phyloP scores from a whole-genome alignment of 2,797 vertebrate genomes.

The Anguilla megastoma region DNA sequence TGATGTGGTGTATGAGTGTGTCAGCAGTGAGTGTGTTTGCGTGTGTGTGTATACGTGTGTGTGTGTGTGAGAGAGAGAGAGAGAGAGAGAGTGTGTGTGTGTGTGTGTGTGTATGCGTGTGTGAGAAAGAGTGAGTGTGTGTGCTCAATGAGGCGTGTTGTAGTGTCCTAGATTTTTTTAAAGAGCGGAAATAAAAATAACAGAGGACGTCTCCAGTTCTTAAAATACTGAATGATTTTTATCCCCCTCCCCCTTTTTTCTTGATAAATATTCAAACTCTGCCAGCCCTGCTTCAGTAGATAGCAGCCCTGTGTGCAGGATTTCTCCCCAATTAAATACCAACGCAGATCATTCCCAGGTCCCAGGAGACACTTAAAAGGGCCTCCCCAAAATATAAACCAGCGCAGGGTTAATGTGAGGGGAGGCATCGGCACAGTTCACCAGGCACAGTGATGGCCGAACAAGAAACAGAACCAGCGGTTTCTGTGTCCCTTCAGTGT shows the following conservation, averaged over 20 bases:
- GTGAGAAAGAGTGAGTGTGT: background rate
- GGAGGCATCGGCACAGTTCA: background rate
- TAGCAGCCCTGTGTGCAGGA: background rate
- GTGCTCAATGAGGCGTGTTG: background rate
- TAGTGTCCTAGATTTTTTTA: background rate
- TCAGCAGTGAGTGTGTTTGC: background rate
- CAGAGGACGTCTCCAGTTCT: background rate
- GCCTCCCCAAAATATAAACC: background rate
- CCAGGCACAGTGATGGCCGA: background rate
- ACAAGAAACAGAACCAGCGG: background rate
- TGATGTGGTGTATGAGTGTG: background rate
- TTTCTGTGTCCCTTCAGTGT: background rate
- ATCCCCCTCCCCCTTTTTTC: background rate
- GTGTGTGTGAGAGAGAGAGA: background rate
- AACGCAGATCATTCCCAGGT: background rate
- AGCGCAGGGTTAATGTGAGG: background rate
- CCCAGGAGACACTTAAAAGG: background rate
- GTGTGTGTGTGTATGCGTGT: background rate
- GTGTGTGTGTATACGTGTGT: background rate
- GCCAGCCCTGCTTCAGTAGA: background rate
- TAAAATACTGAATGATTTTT: background rate
- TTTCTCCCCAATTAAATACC: background rate
- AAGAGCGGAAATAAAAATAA: background rate
- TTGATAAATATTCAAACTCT: constrained; percentile 2
- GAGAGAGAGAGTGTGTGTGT: background rate